These are phyloP conservation scores for Furcula furcula DNA, from an alignment of 2,888 invertebrate genomes.

Conservation along the genomic window DNA sequence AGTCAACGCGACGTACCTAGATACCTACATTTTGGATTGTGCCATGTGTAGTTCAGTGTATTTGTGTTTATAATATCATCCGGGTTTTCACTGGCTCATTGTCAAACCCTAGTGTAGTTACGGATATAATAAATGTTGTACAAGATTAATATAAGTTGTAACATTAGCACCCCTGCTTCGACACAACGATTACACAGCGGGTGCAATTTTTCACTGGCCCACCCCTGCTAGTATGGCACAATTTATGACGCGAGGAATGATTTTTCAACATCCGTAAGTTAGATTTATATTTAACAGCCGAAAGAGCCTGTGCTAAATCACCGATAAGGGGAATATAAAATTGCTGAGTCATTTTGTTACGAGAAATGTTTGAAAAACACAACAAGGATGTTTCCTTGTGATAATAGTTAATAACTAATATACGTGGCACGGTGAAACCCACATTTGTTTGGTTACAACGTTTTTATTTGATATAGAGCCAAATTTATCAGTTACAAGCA, in stretches of 20 bases:
- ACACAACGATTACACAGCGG: conserved; percentile 66
- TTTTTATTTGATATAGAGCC: too few relatives aligned
- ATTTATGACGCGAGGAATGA: conserved; percentile 75
- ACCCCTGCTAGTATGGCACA: conserved; percentile 60
- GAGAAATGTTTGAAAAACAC: background rate
- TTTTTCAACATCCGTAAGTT: conserved; percentile 75
- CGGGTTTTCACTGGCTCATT: conserved; percentile 37
- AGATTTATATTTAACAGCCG: conserved; percentile 70
- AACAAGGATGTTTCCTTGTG: too few relatives aligned
- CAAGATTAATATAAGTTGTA: conserved; percentile 70
- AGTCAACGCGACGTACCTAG: too few relatives aligned
- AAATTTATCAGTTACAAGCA: too few relatives aligned
- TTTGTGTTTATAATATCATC: background rate
- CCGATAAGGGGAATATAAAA: conserved; percentile 48
- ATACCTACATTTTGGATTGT: too few relatives aligned
- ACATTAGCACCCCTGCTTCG: conserved; percentile 73
- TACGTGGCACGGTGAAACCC: too few relatives aligned
- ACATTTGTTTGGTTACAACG: too few relatives aligned
- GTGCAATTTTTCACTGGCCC: conserved; percentile 74
- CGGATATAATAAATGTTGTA: conserved; percentile 66
- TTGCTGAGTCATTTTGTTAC: conserved; percentile 42
- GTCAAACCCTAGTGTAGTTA: conserved; percentile 43
- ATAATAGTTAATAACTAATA: too few relatives aligned
- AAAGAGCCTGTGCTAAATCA: conserved; percentile 55
- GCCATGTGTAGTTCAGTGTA: too few relatives aligned